phyloP scores from a whole-genome alignment of 2,888 invertebrate species.

The Nasonia oneida region DNA sequence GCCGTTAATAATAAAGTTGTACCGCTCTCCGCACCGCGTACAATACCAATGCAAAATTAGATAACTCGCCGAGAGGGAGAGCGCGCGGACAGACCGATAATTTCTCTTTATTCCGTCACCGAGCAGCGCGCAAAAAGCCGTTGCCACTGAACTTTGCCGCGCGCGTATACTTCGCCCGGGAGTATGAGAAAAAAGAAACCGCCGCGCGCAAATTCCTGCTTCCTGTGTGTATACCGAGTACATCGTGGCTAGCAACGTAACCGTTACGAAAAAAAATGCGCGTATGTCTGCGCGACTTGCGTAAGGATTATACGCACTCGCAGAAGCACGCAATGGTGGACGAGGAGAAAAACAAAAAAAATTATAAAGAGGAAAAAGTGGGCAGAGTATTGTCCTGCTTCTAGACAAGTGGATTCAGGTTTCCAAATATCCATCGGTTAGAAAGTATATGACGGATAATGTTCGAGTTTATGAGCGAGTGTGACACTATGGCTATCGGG shows the following conservation, averaged over 20 bases:
- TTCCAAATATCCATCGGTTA: constrained; percentile 51
- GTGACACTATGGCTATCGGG: neutral
- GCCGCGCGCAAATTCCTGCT: neutral
- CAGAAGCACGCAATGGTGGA: neutral
- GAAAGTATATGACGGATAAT: constrained; percentile 34
- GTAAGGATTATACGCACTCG: constrained; percentile 14
- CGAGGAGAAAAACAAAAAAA: neutral
- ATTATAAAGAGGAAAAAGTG: neutral
- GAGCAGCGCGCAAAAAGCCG: neutral
- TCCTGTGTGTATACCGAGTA: neutral
- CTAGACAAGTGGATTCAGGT: constrained; percentile 11
- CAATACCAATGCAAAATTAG: constrained; percentile 24
- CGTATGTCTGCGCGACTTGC: neutral
- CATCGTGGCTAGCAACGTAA: constrained; percentile 19
- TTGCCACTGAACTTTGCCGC: constrained; percentile 49
- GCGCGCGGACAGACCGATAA: neutral
- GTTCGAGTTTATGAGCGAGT: neutral
- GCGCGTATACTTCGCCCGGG: constrained; percentile 4
- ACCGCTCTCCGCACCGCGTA: neutral
- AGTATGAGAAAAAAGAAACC: neutral
- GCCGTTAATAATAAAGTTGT: constrained; percentile 51
- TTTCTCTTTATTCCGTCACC: constrained; percentile 9
- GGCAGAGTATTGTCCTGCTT: constrained; percentile 18
- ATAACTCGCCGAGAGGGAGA: constrained; percentile 11
- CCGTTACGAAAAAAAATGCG: constrained; percentile 43